These are phyloP conservation scores for Leptinotarsa undecemlineata DNA, from an alignment of 1,140 invertebrate species.

Conservation along the genomic window DNA sequence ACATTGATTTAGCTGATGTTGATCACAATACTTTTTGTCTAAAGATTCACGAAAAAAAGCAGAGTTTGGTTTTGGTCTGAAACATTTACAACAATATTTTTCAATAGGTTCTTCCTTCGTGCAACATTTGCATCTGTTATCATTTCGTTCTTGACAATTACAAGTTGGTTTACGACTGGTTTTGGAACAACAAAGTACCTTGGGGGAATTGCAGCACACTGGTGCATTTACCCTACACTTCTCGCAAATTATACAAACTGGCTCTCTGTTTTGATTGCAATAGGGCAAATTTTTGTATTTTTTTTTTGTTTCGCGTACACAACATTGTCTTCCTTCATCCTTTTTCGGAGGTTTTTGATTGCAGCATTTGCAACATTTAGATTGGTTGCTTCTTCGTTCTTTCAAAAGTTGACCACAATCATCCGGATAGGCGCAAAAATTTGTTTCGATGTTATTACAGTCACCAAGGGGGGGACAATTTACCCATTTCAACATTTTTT, in stretches of 20 bases:
- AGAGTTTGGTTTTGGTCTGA: constrained; percentile 2
- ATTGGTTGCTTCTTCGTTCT: not conserved
- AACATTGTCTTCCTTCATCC: constrained; percentile 5
- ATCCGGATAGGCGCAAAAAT: constrained; percentile 15
- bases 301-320: constrained; percentile 1
- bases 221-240: not conserved
- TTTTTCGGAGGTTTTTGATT: not conserved
- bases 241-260: constrained; percentile 12
- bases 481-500: constrained; percentile 46
- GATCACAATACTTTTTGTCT: not conserved
- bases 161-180: constrained; percentile 8
- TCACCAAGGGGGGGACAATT: constrained; percentile 41
- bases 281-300: not conserved
- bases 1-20: too few relatives aligned
- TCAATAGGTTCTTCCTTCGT: constrained; percentile 1
- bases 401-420: constrained; percentile 15
- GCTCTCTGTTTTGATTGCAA: not conserved
- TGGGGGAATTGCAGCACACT: not conserved
- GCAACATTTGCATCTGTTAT: not conserved
- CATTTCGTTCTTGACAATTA: not conserved
- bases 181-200: not conserved
- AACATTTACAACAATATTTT: constrained; percentile 18
- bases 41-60: constrained; percentile 9
- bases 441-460: constrained; percentile 26
- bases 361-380: not conserved